Conservation (phyloP, 2,888 invertebrate genomes). For the Trichogramma evanescens region DNA sequence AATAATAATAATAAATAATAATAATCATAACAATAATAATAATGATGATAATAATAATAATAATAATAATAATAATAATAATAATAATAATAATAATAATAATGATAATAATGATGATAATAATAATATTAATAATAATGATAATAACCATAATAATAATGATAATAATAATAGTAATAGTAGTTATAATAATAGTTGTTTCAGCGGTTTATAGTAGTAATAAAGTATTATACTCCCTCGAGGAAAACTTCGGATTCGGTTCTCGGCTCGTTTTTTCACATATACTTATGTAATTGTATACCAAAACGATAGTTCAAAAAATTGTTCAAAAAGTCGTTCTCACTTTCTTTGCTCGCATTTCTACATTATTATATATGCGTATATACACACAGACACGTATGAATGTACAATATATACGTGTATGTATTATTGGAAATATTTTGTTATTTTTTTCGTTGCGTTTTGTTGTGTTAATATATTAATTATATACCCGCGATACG, state of each 20-base stretch:
- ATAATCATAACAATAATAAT: too few relatives aligned
- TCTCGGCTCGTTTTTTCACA: constrained; percentile 6
- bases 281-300: too few relatives aligned
- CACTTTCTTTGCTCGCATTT: constrained; percentile 1
- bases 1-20: too few relatives aligned
- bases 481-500: constrained; percentile 37
- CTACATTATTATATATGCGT: neutral
- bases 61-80: neutral
- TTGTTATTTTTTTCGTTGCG: constrained; percentile 17
- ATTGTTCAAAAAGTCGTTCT: constrained; percentile 11
- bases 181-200: neutral
- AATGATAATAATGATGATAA: constrained; percentile 1
- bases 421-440: neutral
- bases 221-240: constrained; percentile 7
- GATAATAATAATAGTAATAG: constrained; percentile 1
- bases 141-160: neutral
- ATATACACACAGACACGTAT: neutral
- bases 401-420: neutral
- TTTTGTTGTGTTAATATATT: constrained; percentile 7
- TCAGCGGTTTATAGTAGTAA: neutral
- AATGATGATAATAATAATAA: too few relatives aligned
- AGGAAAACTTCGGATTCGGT: constrained; percentile 16
- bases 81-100: constrained; percentile 6
- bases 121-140: constrained; percentile 3
- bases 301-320: neutral